Evolutionary conservation across 2,797 vertebrate genomes (phyloP).

Genomic region (Arctocebus calabarensis): DNA sequence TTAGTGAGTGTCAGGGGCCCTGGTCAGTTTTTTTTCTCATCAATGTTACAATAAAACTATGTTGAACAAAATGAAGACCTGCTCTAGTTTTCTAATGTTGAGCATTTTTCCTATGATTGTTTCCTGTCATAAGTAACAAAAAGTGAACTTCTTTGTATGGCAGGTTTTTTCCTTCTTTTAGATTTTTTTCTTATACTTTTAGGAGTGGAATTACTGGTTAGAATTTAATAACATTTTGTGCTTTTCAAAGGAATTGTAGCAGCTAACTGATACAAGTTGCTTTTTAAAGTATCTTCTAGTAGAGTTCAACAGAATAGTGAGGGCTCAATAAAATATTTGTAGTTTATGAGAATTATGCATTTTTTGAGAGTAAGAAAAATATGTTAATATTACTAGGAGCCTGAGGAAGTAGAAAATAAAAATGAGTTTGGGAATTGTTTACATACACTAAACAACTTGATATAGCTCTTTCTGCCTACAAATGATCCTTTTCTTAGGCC

Average conservation of each 20-base stretch:
- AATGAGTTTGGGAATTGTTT: neutral
- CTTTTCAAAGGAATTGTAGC: slow-evolving; percentile 39
- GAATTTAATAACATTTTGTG: neutral
- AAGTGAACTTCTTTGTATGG: slow-evolving; percentile 18
- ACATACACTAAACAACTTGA: neutral
- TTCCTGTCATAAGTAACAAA: neutral
- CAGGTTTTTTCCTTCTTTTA: neutral
- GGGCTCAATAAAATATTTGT: neutral
- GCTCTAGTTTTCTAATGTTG: neutral
- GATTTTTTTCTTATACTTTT: slow-evolving; percentile 36
- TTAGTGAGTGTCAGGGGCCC: neutral
- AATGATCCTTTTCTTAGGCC: slow-evolving; percentile 23
- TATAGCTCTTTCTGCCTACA: neutral
- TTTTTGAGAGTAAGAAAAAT: neutral
- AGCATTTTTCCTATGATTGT: slow-evolving; percentile 30
- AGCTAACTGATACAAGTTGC: neutral
- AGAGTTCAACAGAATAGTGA: slow-evolving; percentile 8
- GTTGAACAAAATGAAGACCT: neutral
- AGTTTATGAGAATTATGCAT: neutral
- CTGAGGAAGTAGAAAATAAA: slow-evolving; percentile 41
- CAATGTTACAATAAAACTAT: neutral
- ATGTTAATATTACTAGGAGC: neutral
- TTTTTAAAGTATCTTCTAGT: neutral
- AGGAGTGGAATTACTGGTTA: slow-evolving; percentile 45
- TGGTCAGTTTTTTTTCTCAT: neutral